These are phyloP conservation scores for Leucosticte australis DNA, from an alignment of 2,113 vertebrate genomes.

Conservation along the genomic window DNA sequence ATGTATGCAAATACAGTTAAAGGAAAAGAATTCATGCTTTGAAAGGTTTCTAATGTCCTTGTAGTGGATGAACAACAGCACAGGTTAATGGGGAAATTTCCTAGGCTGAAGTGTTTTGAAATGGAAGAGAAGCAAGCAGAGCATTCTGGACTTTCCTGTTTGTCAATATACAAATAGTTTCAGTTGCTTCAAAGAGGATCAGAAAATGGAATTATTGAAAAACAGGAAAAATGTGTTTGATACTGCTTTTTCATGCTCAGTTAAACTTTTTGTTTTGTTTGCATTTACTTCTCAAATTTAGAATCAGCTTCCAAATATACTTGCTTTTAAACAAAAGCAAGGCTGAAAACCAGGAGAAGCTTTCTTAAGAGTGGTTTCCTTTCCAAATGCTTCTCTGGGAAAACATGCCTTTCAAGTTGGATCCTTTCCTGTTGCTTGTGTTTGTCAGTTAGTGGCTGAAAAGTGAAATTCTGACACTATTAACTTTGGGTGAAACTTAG, in stretches of 20 bases:
- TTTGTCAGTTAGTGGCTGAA: not conserved
- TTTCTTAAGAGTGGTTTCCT: not conserved
- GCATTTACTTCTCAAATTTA: not conserved
- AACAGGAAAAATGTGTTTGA: not conserved
- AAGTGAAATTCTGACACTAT: not conserved
- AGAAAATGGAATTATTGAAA: not conserved
- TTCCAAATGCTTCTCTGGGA: not conserved
- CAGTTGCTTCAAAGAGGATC: not conserved
- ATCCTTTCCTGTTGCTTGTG: not conserved
- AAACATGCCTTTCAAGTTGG: not conserved
- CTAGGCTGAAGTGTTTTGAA: not conserved
- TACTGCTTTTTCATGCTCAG: not conserved
- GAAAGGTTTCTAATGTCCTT: not conserved
- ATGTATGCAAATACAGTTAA: not conserved
- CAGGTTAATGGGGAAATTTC: not conserved
- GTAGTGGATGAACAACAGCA: not conserved
- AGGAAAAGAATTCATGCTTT: not conserved
- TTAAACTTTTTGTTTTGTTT: not conserved
- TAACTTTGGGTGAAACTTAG: not conserved
- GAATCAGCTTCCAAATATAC: not conserved
- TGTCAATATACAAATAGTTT: not conserved
- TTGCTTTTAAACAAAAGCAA: not conserved
- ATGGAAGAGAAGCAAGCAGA: not conserved
- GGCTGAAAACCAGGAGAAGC: not conserved
- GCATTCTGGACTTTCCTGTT: not conserved